phyloP scores from a whole-genome alignment of 2,888 invertebrate genomes.

The Branchipolynoe longqiensis region DNA sequence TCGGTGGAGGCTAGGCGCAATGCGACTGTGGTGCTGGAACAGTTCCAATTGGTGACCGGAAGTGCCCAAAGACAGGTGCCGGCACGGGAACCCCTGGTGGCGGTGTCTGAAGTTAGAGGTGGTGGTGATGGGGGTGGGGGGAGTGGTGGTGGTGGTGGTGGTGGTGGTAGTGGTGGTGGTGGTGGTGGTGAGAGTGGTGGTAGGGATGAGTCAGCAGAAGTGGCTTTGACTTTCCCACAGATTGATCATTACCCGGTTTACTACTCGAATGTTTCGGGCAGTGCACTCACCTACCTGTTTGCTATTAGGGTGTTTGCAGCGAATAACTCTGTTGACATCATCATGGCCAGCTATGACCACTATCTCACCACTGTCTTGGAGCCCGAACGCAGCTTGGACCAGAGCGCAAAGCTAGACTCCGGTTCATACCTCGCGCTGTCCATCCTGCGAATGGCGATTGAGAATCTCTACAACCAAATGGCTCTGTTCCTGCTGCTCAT shows the following conservation, averaged over 20 bases:
- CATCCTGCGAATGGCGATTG: background rate
- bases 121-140: no score
- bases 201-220: no score
- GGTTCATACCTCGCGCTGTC: background rate
- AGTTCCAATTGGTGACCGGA: background rate
- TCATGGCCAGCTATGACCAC: constrained; percentile 18
- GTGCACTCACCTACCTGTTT: constrained; percentile 1
- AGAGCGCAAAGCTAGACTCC: background rate
- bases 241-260: background rate
- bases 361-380: background rate
- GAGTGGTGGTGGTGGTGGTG: no score
- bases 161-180: no score
- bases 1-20: background rate
- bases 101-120: no score
- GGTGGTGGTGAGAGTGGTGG: no score
- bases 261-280: no score
- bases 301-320: background rate
- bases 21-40: background rate
- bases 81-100: background rate
- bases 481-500: background rate
- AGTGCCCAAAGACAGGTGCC: background rate
- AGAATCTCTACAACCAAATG: constrained; percentile 23
- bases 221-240: background rate
- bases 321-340: background rate
- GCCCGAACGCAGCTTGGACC: background rate